These are phyloP conservation scores for Rotaria magnacalcarata DNA, from an alignment of 2,888 invertebrate genomes.

Conservation along the genomic window DNA sequence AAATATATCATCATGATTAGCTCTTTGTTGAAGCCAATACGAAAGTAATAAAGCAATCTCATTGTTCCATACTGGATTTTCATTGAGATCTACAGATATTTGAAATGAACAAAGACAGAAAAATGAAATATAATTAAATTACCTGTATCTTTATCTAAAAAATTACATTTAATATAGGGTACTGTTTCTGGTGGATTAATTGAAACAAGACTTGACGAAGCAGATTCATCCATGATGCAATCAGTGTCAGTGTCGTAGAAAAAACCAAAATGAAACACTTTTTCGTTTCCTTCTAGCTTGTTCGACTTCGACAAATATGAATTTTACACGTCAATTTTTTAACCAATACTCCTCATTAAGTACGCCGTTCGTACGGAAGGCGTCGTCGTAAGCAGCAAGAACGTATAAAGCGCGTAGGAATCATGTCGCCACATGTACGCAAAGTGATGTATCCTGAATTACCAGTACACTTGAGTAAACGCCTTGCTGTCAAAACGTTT, in stretches of 20 bases:
- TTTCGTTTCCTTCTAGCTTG: background rate
- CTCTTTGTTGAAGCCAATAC: background rate
- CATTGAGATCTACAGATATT: background rate
- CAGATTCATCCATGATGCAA: background rate
- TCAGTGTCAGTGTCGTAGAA: background rate
- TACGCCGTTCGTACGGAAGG: too few species aligned
- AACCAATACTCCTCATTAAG: too few species aligned
- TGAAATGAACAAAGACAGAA: too few species aligned
- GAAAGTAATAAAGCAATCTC: background rate
- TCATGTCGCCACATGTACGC: too few species aligned
- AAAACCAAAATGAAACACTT: background rate
- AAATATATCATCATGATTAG: background rate
- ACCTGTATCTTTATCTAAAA: slow-evolving; percentile 24
- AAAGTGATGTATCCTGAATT: too few species aligned
- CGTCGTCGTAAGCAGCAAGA: too few species aligned
- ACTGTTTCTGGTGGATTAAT: background rate
- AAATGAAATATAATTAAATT: background rate
- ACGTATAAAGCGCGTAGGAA: too few species aligned
- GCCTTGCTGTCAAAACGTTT: too few species aligned
- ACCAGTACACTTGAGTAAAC: too few species aligned
- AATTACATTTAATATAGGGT: background rate
- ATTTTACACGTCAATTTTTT: background rate
- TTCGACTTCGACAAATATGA: background rate
- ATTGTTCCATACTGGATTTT: background rate
- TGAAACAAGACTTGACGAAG: slow-evolving; percentile 20